phyloP scores from a whole-genome alignment of 2,113 vertebrate species.

The Macrotis lagotis region DNA sequence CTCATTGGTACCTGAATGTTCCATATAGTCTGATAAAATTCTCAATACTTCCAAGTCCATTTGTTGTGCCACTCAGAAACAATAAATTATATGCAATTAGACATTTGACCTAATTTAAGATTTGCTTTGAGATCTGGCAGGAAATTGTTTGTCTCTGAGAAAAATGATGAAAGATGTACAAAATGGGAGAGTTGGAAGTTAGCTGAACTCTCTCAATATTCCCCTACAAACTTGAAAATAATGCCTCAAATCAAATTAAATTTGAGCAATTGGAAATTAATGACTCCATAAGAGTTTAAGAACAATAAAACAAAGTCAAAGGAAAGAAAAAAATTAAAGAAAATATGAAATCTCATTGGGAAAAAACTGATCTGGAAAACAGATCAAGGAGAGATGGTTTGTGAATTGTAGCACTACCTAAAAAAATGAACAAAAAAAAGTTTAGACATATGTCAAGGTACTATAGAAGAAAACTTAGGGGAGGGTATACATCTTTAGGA shows the following conservation, averaged over 20 bases:
- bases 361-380: not conserved
- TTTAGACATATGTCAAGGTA: not conserved
- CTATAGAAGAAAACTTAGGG: not conserved
- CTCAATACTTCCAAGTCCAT: not conserved
- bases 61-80: not conserved
- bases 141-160: slow-evolving; percentile 14
- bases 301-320: not conserved
- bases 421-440: not conserved
- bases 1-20: not conserved
- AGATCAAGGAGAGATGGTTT: not conserved
- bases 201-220: no score
- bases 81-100: slow-evolving; percentile 16
- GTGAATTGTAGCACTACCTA: not conserved
- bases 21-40: slow-evolving; percentile 22
- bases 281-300: no score
- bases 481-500: not conserved
- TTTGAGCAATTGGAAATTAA: no score
- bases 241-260: no score
- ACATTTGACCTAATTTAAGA: slow-evolving; percentile 46
- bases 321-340: not conserved
- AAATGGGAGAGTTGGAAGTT: no score
- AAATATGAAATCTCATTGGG: not conserved
- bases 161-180: not conserved
- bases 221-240: no score
- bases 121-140: not conserved